A percentile compares a stretch with the other conserved stretches of the same genome.
Conservation (phyloP, 2,888 invertebrate genomes). For the Fissipunctia ypsillon region DNA sequence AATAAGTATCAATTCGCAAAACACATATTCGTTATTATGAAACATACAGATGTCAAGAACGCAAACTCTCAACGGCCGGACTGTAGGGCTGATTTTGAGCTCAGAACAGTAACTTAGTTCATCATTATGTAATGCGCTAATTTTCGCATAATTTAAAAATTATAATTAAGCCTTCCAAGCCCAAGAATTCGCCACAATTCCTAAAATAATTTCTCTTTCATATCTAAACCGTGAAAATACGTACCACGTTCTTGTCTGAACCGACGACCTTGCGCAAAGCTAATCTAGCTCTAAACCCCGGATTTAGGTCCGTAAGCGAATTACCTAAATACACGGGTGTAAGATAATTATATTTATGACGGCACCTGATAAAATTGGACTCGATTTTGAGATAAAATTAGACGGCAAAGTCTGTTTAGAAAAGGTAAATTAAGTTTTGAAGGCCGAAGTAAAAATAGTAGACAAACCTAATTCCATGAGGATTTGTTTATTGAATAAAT, state of each 20-base stretch:
- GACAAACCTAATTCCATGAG: background rate
- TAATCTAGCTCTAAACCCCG: slow-evolving; percentile 30
- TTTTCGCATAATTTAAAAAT: background rate
- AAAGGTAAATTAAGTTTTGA: slow-evolving; percentile 22
- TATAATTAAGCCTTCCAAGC: background rate
- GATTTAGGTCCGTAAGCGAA: slow-evolving; percentile 46
- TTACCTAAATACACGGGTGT: slow-evolving; percentile 39
- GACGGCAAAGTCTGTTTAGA: slow-evolving; percentile 14
- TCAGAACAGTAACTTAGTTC: background rate
- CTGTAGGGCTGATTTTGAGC: background rate
- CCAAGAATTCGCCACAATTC: background rate
- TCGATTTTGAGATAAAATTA: slow-evolving; percentile 34
- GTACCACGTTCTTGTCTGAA: background rate
- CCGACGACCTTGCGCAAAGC: slow-evolving; percentile 17
- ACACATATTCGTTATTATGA: too few species aligned
- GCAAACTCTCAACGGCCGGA: too few species aligned
- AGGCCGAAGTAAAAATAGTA: slow-evolving; percentile 17
- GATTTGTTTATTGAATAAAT: too few species aligned
- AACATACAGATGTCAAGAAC: too few species aligned
- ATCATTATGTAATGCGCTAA: background rate
- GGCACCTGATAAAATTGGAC: slow-evolving; percentile 37
- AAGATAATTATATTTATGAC: slow-evolving; percentile 56
- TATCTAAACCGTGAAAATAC: slow-evolving; percentile 5
- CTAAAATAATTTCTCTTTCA: slow-evolving; percentile 1
- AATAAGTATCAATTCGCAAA: too few species aligned